Base-by-base conservation (phyloP, 2,797 vertebrate genomes). In the Anomalospiza imberbis region DNA sequence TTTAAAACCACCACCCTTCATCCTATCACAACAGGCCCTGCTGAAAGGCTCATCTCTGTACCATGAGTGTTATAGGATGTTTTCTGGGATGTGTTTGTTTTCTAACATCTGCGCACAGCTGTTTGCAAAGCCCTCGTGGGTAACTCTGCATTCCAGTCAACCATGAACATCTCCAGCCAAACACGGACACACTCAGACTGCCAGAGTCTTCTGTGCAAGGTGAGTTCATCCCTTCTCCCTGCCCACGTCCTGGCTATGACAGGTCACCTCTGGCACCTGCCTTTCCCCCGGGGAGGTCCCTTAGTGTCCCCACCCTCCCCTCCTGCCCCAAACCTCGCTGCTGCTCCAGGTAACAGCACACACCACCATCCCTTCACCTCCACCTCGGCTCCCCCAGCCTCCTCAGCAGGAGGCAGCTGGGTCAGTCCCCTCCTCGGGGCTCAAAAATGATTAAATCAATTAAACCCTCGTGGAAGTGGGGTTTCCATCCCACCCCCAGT, bases 381-480 rank as follows among this genome's bases (percentile, higher is more conserved):
- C 86, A 44, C n/a, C 45, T 31, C 26, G 2, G 21, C 79, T 55
- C 65, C 26, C 18, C 22, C 77, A 48, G 40, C 28, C 66, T 24
- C 57, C 26, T 42, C 66, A 26, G 61, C 72, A 47, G 80, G 21
- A 72, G 42, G 53, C 54, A 89, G 19, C 16, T 16, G 38, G 18
- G 9, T 38, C 47, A 42, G 2, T 5, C 21, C 3, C 25, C 17
- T 68, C 25, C 2, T 10, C 0, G 2, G 25, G n/a, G 32, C 10
- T 60, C n/a, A 34, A 17, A 82, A 70, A 2, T 13, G 0, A 26
- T 58, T 12, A 24, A 0, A 31, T 22, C 32, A 9, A 13, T 17
- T 24, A 40, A 86, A 76, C 4, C 14, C 25, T 40, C 7, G 3
- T 10, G 48, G 32, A 32, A 81, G 1, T 0, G 3, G 12, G 22